Base-by-base conservation (phyloP, 2,113 vertebrate species). In the Uria aalge region DNA sequence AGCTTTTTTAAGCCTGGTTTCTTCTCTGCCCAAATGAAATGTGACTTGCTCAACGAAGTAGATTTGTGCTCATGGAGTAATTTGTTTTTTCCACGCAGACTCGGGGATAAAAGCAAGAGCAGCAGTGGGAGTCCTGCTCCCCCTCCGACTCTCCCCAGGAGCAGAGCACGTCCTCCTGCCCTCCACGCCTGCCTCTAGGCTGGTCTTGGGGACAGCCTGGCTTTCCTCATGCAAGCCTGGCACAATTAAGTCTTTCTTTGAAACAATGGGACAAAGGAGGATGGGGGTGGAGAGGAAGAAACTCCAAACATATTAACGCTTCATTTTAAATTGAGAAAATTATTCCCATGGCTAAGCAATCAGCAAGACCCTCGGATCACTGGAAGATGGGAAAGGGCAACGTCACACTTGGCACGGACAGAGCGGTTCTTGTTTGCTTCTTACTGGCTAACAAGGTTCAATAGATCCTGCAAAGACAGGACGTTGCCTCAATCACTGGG, bases 221-320 rank as follows among this genome's bases (percentile, higher is more conserved):
- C 50, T 86, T 84, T 92, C 72, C 48, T 89, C 75, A 78, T 69
- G 73, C 32, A 72, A 89, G 80, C 36, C 29, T 88, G 22, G 53
- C 66, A 95, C 92, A 97, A 94, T 95, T 48, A 78, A 89, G 66
- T 18, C 95, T 95, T 96, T 97, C 89, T 94, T 72, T 69, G 30
- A 40, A 95, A 92, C 17, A 94, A 82, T 0, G 10, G 59, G n/a
- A 85, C 88, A 96, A 95, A 94, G 19, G 38, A 91, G 38, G 30
- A 87, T 78, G 72, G 73, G 78, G 75, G 73, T 59, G 76, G 86
- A 94, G 16, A 92, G 80, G 80, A 95, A 82, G 77, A 87, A 91
- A 85, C 83, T 85, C 89, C 32, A 72, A 95, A 79, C 15, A 50
- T 67, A 88, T 57, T 81, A 89, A 92, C 0, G 0, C 36, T 87